Evolutionary conservation across 2,113 vertebrate species (phyloP), one percentile per base, ranked within the genome.

Genomic region (Oreochromis spilurus): DNA sequence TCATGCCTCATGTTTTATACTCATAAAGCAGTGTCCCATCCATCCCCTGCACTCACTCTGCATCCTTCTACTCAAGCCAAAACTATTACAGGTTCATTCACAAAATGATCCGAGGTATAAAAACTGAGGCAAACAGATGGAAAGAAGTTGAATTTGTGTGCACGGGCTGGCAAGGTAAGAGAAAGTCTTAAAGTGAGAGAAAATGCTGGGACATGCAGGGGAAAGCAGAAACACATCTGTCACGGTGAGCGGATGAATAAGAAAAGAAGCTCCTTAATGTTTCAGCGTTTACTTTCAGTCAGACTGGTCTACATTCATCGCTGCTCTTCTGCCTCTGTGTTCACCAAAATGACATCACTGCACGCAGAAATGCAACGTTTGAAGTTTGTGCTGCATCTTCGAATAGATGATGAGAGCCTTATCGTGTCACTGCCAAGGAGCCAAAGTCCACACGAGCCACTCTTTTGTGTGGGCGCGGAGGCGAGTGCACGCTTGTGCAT

Each of bases 361-460:
- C 67, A 31, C 5, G 9, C 29, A 77, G 57, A 77, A 78, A 84
- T 79, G 65, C 17, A 36, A 77, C 6, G 1, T 75, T 91, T 85
- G 45, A 80, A 81, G 54, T 87, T 88, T 43, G 55, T 29, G 78
- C 9, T 90, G 88, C 86, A 90, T 94, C 89, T 89, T 84, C 72
- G 87, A 86, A 80, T 70, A 86, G 88, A 72, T 83, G 29, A 79
- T 80, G 84, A 94, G 55, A 92, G 91, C 78, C 26, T 90, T 84
- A 82, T 87, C 83, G 10, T 91, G 91, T 94, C 87, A 29, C 52
- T 84, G 81, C 75, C 90, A 81, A 83, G 70, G 4, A 83, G 58
- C 55, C 43, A 60, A 84, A 70, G 72, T 87, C 84, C 55, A 72
- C 48, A 84, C 79, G 52, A 81, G 54, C 86, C 72, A 75, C 50